Evolutionary conservation across 2,113 vertebrate genomes (phyloP), one percentile per base, ranked within the genome.

Genomic region (Copsychus sechellarum): DNA sequence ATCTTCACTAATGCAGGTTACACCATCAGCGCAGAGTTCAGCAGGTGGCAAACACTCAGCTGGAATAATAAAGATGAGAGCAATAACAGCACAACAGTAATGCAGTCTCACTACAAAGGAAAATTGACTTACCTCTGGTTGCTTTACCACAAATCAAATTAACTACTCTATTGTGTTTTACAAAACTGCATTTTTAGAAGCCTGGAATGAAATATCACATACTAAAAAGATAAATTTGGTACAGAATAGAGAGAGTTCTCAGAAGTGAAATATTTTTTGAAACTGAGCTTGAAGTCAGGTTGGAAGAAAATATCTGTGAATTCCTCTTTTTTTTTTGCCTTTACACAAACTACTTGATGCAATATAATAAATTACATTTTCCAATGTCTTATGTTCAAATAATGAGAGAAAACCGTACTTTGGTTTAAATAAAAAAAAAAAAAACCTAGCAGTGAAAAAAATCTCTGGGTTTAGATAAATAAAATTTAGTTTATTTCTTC

Each of bases 21-120:
- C 10, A 73, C 74, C 82, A 86, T 98, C 95, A 89, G 92, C 96
- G 95, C 98, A 98, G 48, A 61, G 79, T 56, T 91, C 95, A 73
- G 83, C 89, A 95, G 61, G 74, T 88, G 96, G 81, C 3, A 65
- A 96, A 67, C 98, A 98, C 29, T 95, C 74, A 54, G 50, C n/a
- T 93, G 93, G 91, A 83, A 93, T 31, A 62, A 90, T 26, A 91
- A 95, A 45, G 53, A 94, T 83, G 93, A 88, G 47, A 90, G 62
- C 53, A 95, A 33, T 95, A 84, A 93, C 11, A 85, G 47, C 50
- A 80, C 54, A 93, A 45, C 45, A 82, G 16, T 86, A 84, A 88
- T 33, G 43, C 78, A 67, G 50, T 48, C 81, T 42, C 56, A 67
- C 74, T 86, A 40, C 28, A 81, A 58, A 81, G 29, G 47, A 94